Evolutionary conservation across 1,140 invertebrate genomes (phyloP).

Genomic region (Drosophila dunni): DNA sequence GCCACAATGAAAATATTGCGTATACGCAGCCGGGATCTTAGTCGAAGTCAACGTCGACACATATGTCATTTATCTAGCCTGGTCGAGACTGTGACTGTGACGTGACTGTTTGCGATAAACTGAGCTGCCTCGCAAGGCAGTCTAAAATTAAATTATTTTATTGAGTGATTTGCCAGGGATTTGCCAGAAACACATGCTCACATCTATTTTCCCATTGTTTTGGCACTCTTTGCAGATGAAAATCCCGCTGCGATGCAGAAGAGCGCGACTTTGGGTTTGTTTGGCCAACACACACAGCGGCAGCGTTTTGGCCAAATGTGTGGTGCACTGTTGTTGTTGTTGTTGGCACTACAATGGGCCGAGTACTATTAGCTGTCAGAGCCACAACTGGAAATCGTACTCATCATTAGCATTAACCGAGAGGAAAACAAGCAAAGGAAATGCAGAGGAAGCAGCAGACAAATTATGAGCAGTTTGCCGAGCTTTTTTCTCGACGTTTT

Average conservation of each 20-base stretch:
- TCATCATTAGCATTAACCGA: slow-evolving; percentile 2
- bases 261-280: slow-evolving; percentile 47
- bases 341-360: slow-evolving; percentile 40
- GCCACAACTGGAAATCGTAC: slow-evolving; percentile 29
- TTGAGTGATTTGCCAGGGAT: slow-evolving; percentile 21
- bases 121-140: neutral
- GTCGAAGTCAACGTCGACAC: slow-evolving; percentile 39
- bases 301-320: slow-evolving; percentile 15
- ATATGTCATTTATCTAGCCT: slow-evolving; percentile 70
- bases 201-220: slow-evolving; percentile 11
- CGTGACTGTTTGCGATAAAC: neutral
- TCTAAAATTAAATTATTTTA: slow-evolving; percentile 72
- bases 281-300: slow-evolving; percentile 18
- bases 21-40: slow-evolving; percentile 35
- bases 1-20: slow-evolving; percentile 58
- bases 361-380: slow-evolving; percentile 43
- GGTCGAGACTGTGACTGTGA: slow-evolving; percentile 17
- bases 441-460: neutral
- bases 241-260: slow-evolving; percentile 82
- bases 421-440: neutral
- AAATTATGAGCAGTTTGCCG: slow-evolving; percentile 29
- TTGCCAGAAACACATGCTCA: slow-evolving; percentile 2
- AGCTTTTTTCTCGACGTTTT: neutral
- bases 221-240: slow-evolving; percentile 72
- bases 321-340: neutral